These are phyloP conservation scores for Lordiphosa collinella DNA, from an alignment of 1,140 invertebrate genomes.

Conservation along the genomic window DNA sequence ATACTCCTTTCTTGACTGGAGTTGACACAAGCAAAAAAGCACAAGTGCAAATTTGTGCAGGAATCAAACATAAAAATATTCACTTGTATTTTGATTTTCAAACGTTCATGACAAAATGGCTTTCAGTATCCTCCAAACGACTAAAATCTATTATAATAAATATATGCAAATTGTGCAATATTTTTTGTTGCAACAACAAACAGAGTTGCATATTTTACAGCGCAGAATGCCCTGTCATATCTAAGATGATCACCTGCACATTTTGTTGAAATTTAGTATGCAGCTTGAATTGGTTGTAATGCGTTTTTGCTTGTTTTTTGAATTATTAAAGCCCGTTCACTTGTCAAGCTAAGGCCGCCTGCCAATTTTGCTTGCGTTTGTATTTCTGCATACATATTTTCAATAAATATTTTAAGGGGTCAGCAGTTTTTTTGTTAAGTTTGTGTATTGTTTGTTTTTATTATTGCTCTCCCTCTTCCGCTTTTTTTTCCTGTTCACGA, in stretches of 20 bases:
- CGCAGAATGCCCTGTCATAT: slow-evolving; percentile 13
- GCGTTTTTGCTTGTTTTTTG: neutral
- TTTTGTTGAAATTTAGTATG: slow-evolving; percentile 30
- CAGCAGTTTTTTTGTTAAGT: slow-evolving; percentile 42
- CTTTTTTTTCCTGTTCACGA: neutral
- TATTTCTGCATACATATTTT: slow-evolving; percentile 38
- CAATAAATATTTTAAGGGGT: slow-evolving; percentile 59
- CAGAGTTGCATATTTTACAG: neutral
- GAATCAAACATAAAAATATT: too few relatives aligned
- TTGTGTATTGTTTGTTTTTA: slow-evolving; percentile 7
- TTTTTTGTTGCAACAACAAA: too few relatives aligned
- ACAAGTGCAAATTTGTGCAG: too few relatives aligned
- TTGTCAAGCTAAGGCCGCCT: slow-evolving; percentile 3
- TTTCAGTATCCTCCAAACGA: too few relatives aligned
- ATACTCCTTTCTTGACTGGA: neutral
- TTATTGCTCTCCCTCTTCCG: slow-evolving; percentile 4
- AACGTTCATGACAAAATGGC: too few relatives aligned
- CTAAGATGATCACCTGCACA: slow-evolving; percentile 1
- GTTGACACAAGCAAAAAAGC: too few relatives aligned
- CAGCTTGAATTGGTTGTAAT: slow-evolving; percentile 4
- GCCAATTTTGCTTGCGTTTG: slow-evolving; percentile 26
- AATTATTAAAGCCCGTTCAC: slow-evolving; percentile 9
- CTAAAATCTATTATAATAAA: too few relatives aligned
- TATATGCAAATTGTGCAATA: too few relatives aligned
- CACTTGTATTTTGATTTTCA: too few relatives aligned